phyloP scores from a whole-genome alignment of 2,888 invertebrate genomes.

The Drosophila aldrichi region DNA sequence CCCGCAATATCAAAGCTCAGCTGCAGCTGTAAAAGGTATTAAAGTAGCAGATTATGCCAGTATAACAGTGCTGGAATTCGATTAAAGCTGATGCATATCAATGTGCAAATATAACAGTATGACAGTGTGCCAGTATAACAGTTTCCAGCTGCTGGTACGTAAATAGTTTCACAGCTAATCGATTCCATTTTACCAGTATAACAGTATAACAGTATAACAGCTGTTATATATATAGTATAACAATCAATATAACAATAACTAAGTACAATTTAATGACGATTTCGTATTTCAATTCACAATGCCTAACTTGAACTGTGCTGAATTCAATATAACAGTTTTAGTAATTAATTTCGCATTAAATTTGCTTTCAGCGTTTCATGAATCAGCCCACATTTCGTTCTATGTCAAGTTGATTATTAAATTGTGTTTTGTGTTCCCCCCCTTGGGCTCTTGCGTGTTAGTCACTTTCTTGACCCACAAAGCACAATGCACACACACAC shows the following conservation, averaged over 20 bases:
- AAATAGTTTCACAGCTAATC: neutral
- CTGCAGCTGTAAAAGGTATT: constrained; percentile 27
- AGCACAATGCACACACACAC: neutral
- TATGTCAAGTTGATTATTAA: neutral
- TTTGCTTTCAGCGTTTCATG: neutral
- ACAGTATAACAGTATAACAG: neutral
- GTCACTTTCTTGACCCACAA: constrained; percentile 42
- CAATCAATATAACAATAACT: too few relatives aligned
- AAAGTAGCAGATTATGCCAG: neutral
- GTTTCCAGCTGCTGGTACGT: neutral
- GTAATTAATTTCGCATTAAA: neutral
- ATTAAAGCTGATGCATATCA: neutral
- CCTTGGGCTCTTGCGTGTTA: neutral
- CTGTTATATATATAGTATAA: too few relatives aligned
- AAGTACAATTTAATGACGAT: neutral
- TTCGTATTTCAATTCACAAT: neutral
- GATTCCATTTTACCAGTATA: neutral
- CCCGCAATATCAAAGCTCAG: constrained; percentile 14
- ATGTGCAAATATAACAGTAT: neutral
- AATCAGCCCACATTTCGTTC: neutral
- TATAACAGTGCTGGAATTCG: constrained; percentile 10
- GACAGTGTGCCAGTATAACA: neutral
- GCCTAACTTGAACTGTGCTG: neutral
- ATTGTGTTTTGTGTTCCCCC: neutral
- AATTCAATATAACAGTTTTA: constrained; percentile 7